A percentile compares a stretch with the other conserved stretches of the same genome.
Conservation (phyloP, 2,113 vertebrate genomes). For the Perca schrenkii region DNA sequence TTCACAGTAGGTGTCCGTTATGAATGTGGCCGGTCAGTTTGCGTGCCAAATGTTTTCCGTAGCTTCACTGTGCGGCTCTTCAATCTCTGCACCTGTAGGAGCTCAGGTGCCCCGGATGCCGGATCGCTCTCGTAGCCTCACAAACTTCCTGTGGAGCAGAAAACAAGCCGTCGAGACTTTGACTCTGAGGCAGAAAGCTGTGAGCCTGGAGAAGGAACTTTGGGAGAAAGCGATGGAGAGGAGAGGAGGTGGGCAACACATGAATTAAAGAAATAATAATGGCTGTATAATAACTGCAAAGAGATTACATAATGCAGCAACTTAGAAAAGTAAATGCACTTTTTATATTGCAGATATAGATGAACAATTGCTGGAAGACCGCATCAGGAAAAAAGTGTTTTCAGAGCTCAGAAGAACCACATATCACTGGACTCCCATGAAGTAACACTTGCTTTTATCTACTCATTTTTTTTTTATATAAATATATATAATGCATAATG, state of each 20-base stretch:
- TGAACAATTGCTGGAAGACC: slow-evolving; percentile 64
- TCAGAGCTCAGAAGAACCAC: slow-evolving; percentile 84
- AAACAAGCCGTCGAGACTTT: slow-evolving; percentile 83
- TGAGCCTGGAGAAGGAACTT: slow-evolving; percentile 80
- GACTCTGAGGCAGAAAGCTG: slow-evolving; percentile 81
- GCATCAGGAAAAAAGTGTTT: slow-evolving; percentile 83
- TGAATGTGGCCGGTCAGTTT: background rate
- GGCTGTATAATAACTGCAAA: background rate
- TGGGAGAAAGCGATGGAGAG: slow-evolving; percentile 66
- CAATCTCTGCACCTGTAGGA: slow-evolving; percentile 69
- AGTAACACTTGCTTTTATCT: slow-evolving; percentile 74
- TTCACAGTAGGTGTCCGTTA: slow-evolving; percentile 77
- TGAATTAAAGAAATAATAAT: too few relatives aligned
- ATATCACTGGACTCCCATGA: slow-evolving; percentile 88
- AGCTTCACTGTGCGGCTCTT: background rate
- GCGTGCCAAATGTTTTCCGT: background rate
- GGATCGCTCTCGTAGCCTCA: slow-evolving; percentile 75
- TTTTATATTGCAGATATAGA: slow-evolving; percentile 67
- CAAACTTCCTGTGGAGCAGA: slow-evolving; percentile 90
- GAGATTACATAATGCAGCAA: background rate
- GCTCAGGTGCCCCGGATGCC: slow-evolving; percentile 72
- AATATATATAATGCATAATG: background rate
- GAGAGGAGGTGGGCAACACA: slow-evolving; percentile 58
- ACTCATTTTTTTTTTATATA: background rate
- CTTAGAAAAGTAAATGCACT: background rate